A percentile compares a stretch with the other conserved stretches of the same genome.
Conservation (phyloP, 2,113 vertebrate genomes). For the Pedionomus torquatus region DNA sequence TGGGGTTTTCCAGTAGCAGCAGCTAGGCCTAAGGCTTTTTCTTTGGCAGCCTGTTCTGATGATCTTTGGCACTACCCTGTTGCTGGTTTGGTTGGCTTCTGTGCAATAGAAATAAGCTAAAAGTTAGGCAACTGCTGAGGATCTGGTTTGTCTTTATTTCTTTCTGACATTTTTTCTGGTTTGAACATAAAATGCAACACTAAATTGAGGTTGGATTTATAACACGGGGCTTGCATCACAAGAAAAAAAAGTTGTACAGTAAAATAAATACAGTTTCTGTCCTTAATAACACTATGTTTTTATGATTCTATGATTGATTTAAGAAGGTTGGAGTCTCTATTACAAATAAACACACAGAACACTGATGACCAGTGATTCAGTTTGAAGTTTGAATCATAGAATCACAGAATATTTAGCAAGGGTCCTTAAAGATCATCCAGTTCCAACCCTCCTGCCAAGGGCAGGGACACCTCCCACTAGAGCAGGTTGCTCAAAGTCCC, state of each 20-base stretch:
- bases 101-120: constrained; percentile 31
- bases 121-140: neutral
- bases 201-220: neutral
- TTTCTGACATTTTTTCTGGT: constrained; percentile 20
- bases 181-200: neutral
- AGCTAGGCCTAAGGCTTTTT: constrained; percentile 32
- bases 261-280: neutral
- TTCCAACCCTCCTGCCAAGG: neutral
- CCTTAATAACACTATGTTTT: neutral
- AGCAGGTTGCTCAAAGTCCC: neutral
- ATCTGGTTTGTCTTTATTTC: constrained; percentile 33
- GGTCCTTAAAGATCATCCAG: neutral
- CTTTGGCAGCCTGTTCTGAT: constrained; percentile 29
- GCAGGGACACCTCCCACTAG: neutral
- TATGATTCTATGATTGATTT: neutral
- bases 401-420: neutral
- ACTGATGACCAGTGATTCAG: neutral
- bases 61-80: constrained; percentile 42
- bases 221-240: neutral
- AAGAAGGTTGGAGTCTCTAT: neutral
- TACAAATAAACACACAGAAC: neutral
- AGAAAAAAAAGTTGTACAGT: neutral
- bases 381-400: neutral
- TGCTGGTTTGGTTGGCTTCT: constrained; percentile 49
- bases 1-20: constrained; percentile 62